Conservation (phyloP, 2,888 invertebrate genomes). For the Erebia palarica region DNA sequence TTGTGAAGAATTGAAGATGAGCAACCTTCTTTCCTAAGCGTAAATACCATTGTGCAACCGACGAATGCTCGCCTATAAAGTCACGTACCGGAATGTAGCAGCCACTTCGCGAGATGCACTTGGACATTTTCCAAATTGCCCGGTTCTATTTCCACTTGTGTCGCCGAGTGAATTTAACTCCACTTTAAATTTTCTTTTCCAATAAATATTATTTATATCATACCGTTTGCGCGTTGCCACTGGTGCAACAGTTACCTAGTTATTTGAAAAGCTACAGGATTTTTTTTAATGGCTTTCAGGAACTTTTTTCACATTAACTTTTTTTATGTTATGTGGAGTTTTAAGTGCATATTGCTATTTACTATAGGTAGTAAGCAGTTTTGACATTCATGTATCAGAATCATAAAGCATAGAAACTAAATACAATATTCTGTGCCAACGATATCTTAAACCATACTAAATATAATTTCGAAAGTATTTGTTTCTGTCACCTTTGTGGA, state of each 20-base stretch:
- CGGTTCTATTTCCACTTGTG: slow-evolving; percentile 43
- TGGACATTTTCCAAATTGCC: slow-evolving; percentile 52
- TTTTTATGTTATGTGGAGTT: too few species aligned
- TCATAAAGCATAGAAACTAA: too few species aligned
- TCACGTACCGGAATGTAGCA: slow-evolving; percentile 41
- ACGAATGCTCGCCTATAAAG: slow-evolving; percentile 22
- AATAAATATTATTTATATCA: slow-evolving; percentile 19
- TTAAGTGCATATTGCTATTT: too few species aligned
- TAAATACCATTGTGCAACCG: background rate
- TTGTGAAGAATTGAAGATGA: too few species aligned
- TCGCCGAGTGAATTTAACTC: slow-evolving; percentile 21
- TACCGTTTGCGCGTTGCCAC: background rate
- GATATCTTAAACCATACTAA: too few species aligned
- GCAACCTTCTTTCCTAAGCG: too few species aligned
- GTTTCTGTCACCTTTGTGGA: too few species aligned
- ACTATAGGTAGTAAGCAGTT: too few species aligned
- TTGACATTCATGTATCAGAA: too few species aligned
- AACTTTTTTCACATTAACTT: too few species aligned
- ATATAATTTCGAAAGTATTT: too few species aligned
- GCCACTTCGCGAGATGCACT: slow-evolving; percentile 47
- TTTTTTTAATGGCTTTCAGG: background rate
- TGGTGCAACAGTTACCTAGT: slow-evolving; percentile 10
- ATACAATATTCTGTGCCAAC: too few species aligned
- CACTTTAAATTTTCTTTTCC: slow-evolving; percentile 21
- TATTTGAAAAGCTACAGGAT: background rate